Conservation (phyloP, 2,113 vertebrate species). For the Oryzias javanicus region DNA sequence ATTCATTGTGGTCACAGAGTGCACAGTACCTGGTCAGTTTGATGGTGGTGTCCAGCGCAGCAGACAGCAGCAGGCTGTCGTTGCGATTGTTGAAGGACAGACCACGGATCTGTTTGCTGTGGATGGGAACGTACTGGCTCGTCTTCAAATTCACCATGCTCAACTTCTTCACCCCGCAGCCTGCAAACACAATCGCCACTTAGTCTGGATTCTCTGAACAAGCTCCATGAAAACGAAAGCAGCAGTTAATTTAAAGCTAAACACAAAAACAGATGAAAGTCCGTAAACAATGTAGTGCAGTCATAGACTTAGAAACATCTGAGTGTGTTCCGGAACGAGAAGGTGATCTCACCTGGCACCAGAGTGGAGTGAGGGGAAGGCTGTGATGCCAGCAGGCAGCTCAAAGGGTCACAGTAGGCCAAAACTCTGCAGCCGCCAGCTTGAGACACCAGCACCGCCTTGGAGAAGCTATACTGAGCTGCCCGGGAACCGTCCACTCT, state of each 20-base stretch:
- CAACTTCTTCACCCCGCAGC: slow-evolving; percentile 95
- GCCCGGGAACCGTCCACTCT: slow-evolving; percentile 64
- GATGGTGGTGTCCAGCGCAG: slow-evolving; percentile 88
- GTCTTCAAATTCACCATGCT: slow-evolving; percentile 88
- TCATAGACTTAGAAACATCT: too few relatives aligned
- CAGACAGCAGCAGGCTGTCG: slow-evolving; percentile 89
- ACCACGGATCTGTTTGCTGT: slow-evolving; percentile 90
- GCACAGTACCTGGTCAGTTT: slow-evolving; percentile 90
- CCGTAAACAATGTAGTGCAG: too few relatives aligned
- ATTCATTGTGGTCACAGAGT: fast-evolving
- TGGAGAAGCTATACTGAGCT: slow-evolving; percentile 84
- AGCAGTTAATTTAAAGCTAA: not conserved
- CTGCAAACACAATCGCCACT: slow-evolving; percentile 57
- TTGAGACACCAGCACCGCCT: slow-evolving; percentile 85
- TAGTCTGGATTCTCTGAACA: too few relatives aligned
- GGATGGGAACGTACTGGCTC: slow-evolving; percentile 92
- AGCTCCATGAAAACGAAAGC: not conserved
- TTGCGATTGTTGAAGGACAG: slow-evolving; percentile 83
- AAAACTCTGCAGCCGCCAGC: slow-evolving; percentile 87
- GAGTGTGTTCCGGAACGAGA: not conserved
- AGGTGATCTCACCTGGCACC: slow-evolving; percentile 82
- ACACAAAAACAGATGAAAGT: not conserved
- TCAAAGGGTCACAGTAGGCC: slow-evolving; percentile 82
- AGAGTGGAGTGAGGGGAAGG: slow-evolving; percentile 87
- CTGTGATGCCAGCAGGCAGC: slow-evolving; percentile 90